Percentiles rank a stretch among this genome's conserved stretches.
Evolutionary conservation across 1,140 invertebrate genomes (phyloP).

Genomic region (Gonatopus flavifemur): DNA sequence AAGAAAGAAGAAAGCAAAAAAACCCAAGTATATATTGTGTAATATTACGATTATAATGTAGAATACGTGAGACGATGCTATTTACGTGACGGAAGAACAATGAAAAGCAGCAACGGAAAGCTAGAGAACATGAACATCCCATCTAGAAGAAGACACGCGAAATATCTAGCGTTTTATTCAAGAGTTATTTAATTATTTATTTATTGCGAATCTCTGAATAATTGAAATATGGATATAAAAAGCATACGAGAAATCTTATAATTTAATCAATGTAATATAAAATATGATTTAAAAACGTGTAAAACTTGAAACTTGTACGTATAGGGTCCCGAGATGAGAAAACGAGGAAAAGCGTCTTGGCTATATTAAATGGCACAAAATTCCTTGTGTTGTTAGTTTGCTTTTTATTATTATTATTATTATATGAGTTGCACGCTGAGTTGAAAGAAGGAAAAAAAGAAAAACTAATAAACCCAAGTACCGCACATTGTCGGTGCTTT

Average conservation of each 20-base stretch:
- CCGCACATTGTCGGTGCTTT: slow-evolving; percentile 29
- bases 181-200: slow-evolving; percentile 60
- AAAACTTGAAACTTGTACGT: no score
- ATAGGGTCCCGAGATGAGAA: no score
- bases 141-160: slow-evolving; percentile 31
- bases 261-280: slow-evolving; percentile 53
- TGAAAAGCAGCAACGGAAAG: slow-evolving; percentile 18
- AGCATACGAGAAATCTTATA: slow-evolving; percentile 16
- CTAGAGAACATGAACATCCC: slow-evolving; percentile 28
- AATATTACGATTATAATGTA: slow-evolving; percentile 55
- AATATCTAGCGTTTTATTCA: slow-evolving; percentile 49
- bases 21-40: slow-evolving; percentile 59
- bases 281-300: slow-evolving; percentile 19
- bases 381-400: slow-evolving; percentile 24
- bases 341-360: no score
- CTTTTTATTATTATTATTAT: slow-evolving; percentile 32
- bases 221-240: slow-evolving; percentile 32
- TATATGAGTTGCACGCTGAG: no score
- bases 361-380: no score
- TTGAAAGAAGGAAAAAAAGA: no score
- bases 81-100: no score
- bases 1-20: slow-evolving; percentile 26
- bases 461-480: no score
- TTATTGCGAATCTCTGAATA: slow-evolving; percentile 54
- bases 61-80: slow-evolving; percentile 40